Evolutionary conservation across 1,140 invertebrate genomes (phyloP).

Genomic region (Dolichoris vasculosae): DNA sequence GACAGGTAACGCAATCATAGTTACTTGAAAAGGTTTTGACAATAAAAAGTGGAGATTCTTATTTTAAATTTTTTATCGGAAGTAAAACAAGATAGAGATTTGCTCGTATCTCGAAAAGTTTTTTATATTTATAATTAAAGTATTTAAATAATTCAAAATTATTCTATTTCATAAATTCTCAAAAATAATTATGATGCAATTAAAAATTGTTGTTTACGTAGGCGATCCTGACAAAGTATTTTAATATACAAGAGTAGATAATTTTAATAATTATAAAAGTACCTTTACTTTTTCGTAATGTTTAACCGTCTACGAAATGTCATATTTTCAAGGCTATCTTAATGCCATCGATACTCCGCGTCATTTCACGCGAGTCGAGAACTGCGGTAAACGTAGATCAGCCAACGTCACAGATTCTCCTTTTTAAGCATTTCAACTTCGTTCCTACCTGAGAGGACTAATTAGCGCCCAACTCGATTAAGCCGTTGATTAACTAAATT

Average conservation of each 20-base stretch:
- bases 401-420: background rate
- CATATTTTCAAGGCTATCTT: background rate
- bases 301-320: background rate
- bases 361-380: background rate
- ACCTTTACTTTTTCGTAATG: no score
- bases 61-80: background rate
- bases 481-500: background rate
- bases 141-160: no score
- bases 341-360: background rate
- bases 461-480: background rate
- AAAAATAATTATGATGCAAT: no score
- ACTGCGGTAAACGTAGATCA: background rate
- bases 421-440: background rate
- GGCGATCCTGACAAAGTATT: no score
- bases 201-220: no score
- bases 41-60: background rate
- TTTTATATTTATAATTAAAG: no score
- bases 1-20: background rate
- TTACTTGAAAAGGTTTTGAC: background rate
- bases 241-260: no score
- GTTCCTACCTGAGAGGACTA: background rate
- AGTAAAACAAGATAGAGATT: no score
- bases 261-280: no score
- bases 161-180: no score
- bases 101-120: no score